Base-by-base conservation (phyloP, 2,888 invertebrate genomes). In the Campoplex capitator region DNA sequence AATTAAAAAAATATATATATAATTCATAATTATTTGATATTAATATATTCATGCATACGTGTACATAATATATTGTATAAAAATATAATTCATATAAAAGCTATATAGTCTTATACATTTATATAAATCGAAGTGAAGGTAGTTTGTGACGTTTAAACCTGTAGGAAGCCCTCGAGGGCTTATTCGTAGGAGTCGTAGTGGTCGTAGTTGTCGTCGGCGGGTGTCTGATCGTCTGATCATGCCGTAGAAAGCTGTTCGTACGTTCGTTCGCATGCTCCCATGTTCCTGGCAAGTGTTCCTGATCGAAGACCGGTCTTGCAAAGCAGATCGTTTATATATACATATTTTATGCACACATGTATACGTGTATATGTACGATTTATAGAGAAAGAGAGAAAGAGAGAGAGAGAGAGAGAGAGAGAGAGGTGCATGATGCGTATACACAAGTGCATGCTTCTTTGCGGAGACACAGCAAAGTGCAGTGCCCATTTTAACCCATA, bases 301-400 rank as follows among this genome's bases (percentile, higher is more conserved):
- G 87, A 87, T 87, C 87, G 74, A 70, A 79, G 84, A 87, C 87
- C 87, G 87, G 87, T 87, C 87, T 87, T 87, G 87, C 87, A 87
- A 87, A 87, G 87, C 84, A 87, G 87, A 84, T 87, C 84, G 82
- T 78, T 68, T 67, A 81, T 74, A 74, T 80, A 80, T 62, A 80
- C 42, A 62, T 28, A 80, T 45, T 71, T 79, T 65, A 73, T 80
- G 48, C n/a, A 78, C 77, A 67, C 32, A 23, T 13, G 11, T 28
- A 62, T 32, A 62, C 13, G 16, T 62, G 2, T 62, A 32, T 58
- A 28, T 28, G 28, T 28, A 58, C 9, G 28, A 58, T 58, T 58
- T 58, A 28, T 58, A 28, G 23, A 28, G 58, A 58, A 6, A 38
- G 38, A 38, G 6, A 38, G 38, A 38, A 3, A 56, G 23, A 58